These are phyloP conservation scores for Rhombomys opimus DNA, from an alignment of 2,113 vertebrate genomes.

Conservation along the genomic window DNA sequence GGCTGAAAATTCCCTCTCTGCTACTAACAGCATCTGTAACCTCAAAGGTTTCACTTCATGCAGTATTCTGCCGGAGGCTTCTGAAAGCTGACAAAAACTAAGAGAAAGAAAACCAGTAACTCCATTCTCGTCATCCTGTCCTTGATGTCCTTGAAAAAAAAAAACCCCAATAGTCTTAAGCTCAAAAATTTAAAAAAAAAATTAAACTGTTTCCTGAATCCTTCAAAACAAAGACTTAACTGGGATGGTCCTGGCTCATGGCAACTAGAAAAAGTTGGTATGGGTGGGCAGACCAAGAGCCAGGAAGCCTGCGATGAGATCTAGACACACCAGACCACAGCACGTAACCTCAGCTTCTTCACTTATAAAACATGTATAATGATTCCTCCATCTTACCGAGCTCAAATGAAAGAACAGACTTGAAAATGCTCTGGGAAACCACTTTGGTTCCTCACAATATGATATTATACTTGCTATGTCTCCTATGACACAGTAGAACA, in stretches of 20 bases:
- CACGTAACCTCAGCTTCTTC: background rate
- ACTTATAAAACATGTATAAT: conserved; percentile 13
- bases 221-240: background rate
- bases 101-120: conserved; percentile 56
- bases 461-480: background rate
- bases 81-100: conserved; percentile 15
- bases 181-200: conserved; percentile 47
- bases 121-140: conserved; percentile 18
- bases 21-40: background rate
- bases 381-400: background rate
- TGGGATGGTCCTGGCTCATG: background rate
- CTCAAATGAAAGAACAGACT: background rate
- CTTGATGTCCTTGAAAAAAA: no score
- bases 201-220: background rate
- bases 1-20: conserved; percentile 2
- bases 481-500: background rate
- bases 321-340: background rate
- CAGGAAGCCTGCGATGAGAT: background rate
- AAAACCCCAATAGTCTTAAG: background rate
- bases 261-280: background rate
- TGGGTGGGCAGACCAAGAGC: background rate
- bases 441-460: background rate
- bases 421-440: conserved; percentile 40
- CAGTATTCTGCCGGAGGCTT: background rate
- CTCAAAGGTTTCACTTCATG: background rate